Evolutionary conservation across 2,797 vertebrate genomes (phyloP).

Genomic region (Enteromius fasciolatus): DNA sequence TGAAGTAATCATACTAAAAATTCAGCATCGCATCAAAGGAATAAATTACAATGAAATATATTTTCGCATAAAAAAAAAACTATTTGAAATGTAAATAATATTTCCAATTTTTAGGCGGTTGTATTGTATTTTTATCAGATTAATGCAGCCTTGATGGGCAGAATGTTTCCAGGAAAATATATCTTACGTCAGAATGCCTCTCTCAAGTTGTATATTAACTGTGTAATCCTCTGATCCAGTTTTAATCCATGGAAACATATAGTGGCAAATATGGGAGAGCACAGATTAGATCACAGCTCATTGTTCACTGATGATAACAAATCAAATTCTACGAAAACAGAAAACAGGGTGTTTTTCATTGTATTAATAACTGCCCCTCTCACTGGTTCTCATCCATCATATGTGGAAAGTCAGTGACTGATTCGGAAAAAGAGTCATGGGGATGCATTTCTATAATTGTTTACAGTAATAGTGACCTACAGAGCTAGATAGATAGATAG

Average conservation of each 20-base stretch:
- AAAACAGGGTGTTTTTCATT: slow-evolving; percentile 50
- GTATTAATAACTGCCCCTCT: background rate
- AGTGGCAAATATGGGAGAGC: slow-evolving; percentile 55
- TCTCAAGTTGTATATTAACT: slow-evolving; percentile 68
- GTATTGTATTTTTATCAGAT: background rate
- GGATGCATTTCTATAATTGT: background rate
- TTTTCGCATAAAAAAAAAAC: no score
- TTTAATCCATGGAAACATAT: slow-evolving; percentile 72
- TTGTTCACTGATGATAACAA: slow-evolving; percentile 56
- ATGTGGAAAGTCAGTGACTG: background rate
- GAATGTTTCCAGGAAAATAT: background rate
- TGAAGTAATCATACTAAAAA: background rate
- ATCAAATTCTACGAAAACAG: slow-evolving; percentile 9
- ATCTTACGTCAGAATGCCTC: slow-evolving; percentile 33
- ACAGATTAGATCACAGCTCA: slow-evolving; percentile 62
- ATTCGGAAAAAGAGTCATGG: background rate
- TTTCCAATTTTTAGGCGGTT: background rate
- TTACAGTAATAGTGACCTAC: background rate
- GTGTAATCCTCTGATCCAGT: slow-evolving; percentile 72
- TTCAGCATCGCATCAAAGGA: background rate
- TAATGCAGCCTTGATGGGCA: no score
- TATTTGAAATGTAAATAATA: background rate
- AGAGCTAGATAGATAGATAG: background rate
- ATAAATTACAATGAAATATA: background rate
- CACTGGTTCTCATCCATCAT: background rate